Base-by-base conservation (phyloP, 1,140 invertebrate genomes). In the Hormaphis cornu region DNA sequence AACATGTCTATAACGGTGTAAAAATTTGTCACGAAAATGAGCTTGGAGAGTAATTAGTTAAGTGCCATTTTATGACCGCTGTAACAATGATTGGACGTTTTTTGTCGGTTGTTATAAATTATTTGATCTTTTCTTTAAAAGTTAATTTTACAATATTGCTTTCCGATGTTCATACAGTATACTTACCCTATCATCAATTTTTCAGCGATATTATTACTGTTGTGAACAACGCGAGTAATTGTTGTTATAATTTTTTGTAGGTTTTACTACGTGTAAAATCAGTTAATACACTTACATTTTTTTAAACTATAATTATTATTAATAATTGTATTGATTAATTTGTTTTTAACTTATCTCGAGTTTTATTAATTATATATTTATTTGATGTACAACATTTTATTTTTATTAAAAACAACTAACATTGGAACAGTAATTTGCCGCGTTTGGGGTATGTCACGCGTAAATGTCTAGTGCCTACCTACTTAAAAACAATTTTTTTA, bases 321-420 rank as follows among this genome's bases (percentile, higher is more conserved):
- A 37, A 52, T 22, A 22, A 54, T 56, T 37, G 33, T 56, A 22
- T 56, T n/a, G n/a, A n/a, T n/a, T 56, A 24, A 56, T 56, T 56
- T 56, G 20, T 56, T 37, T 56, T 56, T 37, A 37, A 56, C 53
- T 12, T 22, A 37, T 56, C 53, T 20, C 22, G 53, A 56, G 18
- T 56, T 35, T 35, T 16, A 56, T 56, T 56, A 56, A 18, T 53
- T 53, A 30, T 16, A 18, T 53, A 16, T 52, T 28, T 28, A 56
- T 56, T 37, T 56, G 33, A 35, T 16, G 20, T 56, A 37, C 53
- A 56, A 54, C 33, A 56, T 56, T 56, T 16, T 56, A n/a, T n/a
- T 35, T 56, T 56, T 0, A 33, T 37, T 37, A 37, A 37, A 56
- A 37, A 37, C 20, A 3, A 56, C 53, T 56, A 56, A 56, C 53